Evolutionary conservation across 1,140 invertebrate genomes (phyloP), one percentile per base, ranked within the genome.

Genomic region (Calephelis nemesis): DNA sequence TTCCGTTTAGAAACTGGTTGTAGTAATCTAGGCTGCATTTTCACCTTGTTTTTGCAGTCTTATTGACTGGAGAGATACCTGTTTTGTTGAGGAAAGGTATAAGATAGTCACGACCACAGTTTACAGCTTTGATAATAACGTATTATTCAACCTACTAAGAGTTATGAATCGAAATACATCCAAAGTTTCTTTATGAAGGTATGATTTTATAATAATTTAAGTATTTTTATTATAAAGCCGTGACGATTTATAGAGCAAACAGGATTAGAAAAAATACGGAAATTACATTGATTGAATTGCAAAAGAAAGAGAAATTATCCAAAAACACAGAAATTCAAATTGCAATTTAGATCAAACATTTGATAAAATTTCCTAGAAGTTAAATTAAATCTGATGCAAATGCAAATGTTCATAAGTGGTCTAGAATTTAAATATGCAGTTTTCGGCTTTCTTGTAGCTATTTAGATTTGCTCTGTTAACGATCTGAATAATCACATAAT

Each of bases 11-110:
- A 45, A 66, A 66, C 49, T 15, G 42, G 64, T 52, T 66, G 15
- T 42, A 58, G 52, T 30, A 58, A 66, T 52, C 49, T 54, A 52
- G 64, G 49, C 50, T 66, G 40, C 11, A 39, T 54, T 66, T 66
- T 66, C 64, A 54, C 64, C 64, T 66, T 66, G 49, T 66, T 66
- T 54, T 52, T 66, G 30, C 64, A 11, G 50, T 15, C 64, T 42
- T 65, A 40, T 54, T 54, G n/a, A 64, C 63, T 8, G 13, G 47
- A 48, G 19, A 58, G 52, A 58, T 58, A 58, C 52, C 52, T 58
- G 52, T 58, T 58, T 58, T 30, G 19, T 39, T 58, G 52, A 58
- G 19, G 15, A 58, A 58, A 58, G 52, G 52, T 30, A 58, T 42
- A 19, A 58, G 19, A 58, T 58, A 54, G 50, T 15, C 52, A 58